Evolutionary conservation across 2,888 invertebrate species (phyloP), one percentile per base, ranked within the genome.

Genomic region (Himalopsyche kuldschensis): DNA sequence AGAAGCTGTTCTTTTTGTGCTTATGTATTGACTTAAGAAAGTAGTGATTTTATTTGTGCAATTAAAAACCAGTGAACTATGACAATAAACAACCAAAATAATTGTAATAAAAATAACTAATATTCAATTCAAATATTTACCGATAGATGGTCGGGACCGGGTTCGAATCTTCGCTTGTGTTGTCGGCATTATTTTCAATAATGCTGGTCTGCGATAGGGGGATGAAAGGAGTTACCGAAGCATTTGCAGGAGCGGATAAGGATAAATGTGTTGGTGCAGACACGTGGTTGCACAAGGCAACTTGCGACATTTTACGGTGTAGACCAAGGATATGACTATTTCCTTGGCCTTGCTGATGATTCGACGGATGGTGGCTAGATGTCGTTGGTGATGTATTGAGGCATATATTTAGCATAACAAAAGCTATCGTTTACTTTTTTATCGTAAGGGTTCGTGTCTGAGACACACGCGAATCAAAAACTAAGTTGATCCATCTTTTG

Each of bases 81-180:
- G 20, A 69, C 15, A 69, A 6, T 27, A 41, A 63, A 46, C 46
- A 41, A 47, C 75, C 79, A 30, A 41, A 78, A 76, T 15, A 27
- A 31, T 30, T 75, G 75, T 10, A 48, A 55, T 31, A 63, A 32
- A 35, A 20, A 79, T 6, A 78, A 31, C 20, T 48, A 76, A 63
- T 83, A 75, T 35, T 63, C 47, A 75, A 78, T 75, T 63, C 79
- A 55, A 69, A 69, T 69, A 69, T 69, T 91, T 95, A 96, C 97
- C 97, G 96, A 94, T 97, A 97, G 91, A 97, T 96, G 88, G 96
- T 96, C 87, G 95, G 95, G 91, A 96, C 95, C 90, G 96, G 95
- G 92, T 95, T 96, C 90, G 96, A 96, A 92, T 96, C 96, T 90
- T 96, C 96, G 93, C 96, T 95, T 90, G 94, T 95, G 93, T 95